Conservation (phyloP, 2,888 invertebrate species). For the Pterostichus niger region DNA sequence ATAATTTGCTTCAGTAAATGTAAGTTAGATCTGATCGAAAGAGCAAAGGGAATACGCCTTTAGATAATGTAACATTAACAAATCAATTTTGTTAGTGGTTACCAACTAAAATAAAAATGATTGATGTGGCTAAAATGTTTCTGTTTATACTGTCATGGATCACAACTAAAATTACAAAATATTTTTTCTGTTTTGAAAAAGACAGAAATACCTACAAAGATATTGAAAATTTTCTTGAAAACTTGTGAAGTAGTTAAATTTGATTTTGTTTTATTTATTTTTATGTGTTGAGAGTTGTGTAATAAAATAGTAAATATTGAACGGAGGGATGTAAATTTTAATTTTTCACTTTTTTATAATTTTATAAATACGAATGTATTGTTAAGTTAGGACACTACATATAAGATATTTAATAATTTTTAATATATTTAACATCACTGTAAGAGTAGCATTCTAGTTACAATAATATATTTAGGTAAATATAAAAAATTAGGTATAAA, state of each 20-base stretch:
- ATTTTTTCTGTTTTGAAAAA: not conserved
- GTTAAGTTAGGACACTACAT: slow-evolving; percentile 32
- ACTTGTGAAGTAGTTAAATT: too few species aligned
- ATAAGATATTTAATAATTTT: slow-evolving; percentile 49
- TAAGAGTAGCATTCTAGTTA: slow-evolving; percentile 42
- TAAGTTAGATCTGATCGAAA: too few species aligned
- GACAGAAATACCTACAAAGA: not conserved
- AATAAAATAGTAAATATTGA: not conserved
- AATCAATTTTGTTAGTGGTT: not conserved
- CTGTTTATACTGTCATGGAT: slow-evolving; percentile 7
- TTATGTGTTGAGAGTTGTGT: slow-evolving; percentile 17
- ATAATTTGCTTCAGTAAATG: too few species aligned
- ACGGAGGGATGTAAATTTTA: slow-evolving; percentile 18
- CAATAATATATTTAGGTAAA: slow-evolving; percentile 21
- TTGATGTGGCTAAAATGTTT: not conserved
- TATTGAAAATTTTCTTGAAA: too few species aligned
- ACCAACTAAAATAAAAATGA: too few species aligned
- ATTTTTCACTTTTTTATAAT: slow-evolving; percentile 17
- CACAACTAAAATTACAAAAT: not conserved
- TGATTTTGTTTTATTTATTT: slow-evolving; percentile 14
- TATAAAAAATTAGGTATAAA: slow-evolving; percentile 5
- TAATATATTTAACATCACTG: slow-evolving; percentile 61
- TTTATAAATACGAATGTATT: slow-evolving; percentile 46
- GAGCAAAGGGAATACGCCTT: too few species aligned
- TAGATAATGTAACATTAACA: not conserved